Percentiles rank a stretch among this genome's conserved stretches.
phyloP scores from a whole-genome alignment of 2,888 invertebrate species.

The Spilarctia lutea region DNA sequence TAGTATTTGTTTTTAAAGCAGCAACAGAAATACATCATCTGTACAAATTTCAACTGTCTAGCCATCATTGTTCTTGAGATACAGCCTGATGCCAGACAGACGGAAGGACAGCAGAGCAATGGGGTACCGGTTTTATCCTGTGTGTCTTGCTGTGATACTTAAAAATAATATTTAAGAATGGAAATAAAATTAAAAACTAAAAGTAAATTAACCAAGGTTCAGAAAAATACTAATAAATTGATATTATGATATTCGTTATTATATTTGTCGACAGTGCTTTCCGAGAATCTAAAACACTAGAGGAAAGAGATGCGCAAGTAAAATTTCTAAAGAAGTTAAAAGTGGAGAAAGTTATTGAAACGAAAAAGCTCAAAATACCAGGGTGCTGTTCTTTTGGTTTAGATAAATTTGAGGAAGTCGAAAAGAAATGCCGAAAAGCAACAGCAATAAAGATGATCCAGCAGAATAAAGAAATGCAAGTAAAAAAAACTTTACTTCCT shows the following conservation, averaged over 20 bases:
- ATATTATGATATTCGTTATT: neutral
- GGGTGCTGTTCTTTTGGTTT: slow-evolving; percentile 47
- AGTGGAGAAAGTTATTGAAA: slow-evolving; percentile 44
- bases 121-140: no score
- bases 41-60: no score
- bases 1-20: no score
- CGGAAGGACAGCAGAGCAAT: no score
- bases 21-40: no score
- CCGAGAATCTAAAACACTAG: slow-evolving; percentile 63
- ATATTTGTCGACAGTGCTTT: slow-evolving; percentile 59
- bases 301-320: slow-evolving; percentile 68
- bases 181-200: no score
- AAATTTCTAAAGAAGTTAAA: slow-evolving; percentile 59
- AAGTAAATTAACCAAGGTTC: no score
- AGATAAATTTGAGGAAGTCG: slow-evolving; percentile 44
- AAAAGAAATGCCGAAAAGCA: slow-evolving; percentile 36
- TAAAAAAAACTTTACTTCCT: slow-evolving; percentile 8
- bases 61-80: no score
- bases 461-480: slow-evolving; percentile 66
- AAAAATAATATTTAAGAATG: no score
- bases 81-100: no score
- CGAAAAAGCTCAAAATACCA: slow-evolving; percentile 34
- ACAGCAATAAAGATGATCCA: slow-evolving; percentile 47
- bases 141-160: no score
- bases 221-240: no score